phyloP scores from a whole-genome alignment of 2,888 invertebrate genomes.

The Mesorhabditis sp. region DNA sequence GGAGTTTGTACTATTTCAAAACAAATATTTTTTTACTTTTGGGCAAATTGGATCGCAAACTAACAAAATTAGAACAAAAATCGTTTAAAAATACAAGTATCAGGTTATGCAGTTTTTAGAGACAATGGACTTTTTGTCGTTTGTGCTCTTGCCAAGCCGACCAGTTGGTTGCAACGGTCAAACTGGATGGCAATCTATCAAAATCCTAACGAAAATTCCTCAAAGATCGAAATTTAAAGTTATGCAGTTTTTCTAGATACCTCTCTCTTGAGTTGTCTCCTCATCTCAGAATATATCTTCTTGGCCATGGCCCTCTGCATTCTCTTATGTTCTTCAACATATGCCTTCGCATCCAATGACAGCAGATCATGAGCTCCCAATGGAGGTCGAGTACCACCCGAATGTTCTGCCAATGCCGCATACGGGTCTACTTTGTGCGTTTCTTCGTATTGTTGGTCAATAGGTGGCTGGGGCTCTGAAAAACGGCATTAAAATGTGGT shows the following conservation, averaged over 20 bases:
- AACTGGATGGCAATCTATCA: conserved; percentile 1
- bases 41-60: too few species aligned
- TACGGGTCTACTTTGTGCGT: conserved; percentile 2
- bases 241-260: not conserved
- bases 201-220: not conserved
- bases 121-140: not conserved
- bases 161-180: not conserved
- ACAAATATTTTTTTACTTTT: too few species aligned
- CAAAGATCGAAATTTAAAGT: not conserved
- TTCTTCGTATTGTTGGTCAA: not conserved
- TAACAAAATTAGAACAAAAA: too few species aligned
- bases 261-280: conserved; percentile 1
- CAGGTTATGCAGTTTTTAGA: too few species aligned
- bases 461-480: not conserved
- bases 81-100: too few species aligned
- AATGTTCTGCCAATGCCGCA: not conserved
- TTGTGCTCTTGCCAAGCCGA: not conserved
- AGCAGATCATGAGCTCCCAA: not conserved
- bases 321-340: conserved; percentile 4
- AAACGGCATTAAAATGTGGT: too few species aligned
- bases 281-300: not conserved
- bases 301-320: not conserved
- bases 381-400: not conserved
- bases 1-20: too few species aligned
- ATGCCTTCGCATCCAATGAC: not conserved